These are phyloP conservation scores for Pycnomerus fuliginosus DNA, from an alignment of 2,888 invertebrate species.

Conservation along the genomic window DNA sequence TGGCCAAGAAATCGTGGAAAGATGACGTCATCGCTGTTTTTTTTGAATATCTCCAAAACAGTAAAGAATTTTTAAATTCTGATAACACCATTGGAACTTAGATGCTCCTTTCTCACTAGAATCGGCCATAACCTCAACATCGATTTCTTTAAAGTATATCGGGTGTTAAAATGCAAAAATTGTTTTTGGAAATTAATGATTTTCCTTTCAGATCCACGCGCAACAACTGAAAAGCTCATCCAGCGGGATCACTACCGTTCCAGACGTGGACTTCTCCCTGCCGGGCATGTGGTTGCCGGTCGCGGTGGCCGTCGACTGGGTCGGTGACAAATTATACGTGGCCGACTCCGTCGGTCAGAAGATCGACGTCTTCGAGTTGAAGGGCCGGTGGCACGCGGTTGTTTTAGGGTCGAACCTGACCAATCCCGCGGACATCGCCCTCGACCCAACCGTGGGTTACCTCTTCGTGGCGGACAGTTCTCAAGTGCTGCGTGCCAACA, in stretches of 20 bases:
- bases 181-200: slow-evolving; percentile 2
- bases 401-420: slow-evolving; percentile 89
- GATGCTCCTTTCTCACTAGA: too few relatives aligned
- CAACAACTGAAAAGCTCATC: slow-evolving; percentile 55
- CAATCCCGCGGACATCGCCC: slow-evolving; percentile 85
- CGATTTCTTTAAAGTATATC: too few relatives aligned
- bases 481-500: slow-evolving; percentile 82
- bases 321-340: slow-evolving; percentile 93
- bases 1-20: too few relatives aligned
- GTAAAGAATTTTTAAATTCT: too few relatives aligned
- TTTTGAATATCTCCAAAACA: too few relatives aligned
- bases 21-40: too few relatives aligned
- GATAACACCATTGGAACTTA: too few relatives aligned
- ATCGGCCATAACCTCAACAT: too few relatives aligned
- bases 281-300: slow-evolving; percentile 89
- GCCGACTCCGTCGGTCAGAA: slow-evolving; percentile 91
- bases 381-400: slow-evolving; percentile 84
- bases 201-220: slow-evolving; percentile 59
- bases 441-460: slow-evolving; percentile 88
- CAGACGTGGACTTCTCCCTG: slow-evolving; percentile 67
- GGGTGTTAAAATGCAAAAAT: slow-evolving; percentile 1
- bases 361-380: slow-evolving; percentile 90
- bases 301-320: slow-evolving; percentile 94
- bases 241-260: slow-evolving; percentile 52
- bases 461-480: slow-evolving; percentile 87